Conservation (phyloP, 2,113 vertebrate genomes). For the Lagopus leucura region DNA sequence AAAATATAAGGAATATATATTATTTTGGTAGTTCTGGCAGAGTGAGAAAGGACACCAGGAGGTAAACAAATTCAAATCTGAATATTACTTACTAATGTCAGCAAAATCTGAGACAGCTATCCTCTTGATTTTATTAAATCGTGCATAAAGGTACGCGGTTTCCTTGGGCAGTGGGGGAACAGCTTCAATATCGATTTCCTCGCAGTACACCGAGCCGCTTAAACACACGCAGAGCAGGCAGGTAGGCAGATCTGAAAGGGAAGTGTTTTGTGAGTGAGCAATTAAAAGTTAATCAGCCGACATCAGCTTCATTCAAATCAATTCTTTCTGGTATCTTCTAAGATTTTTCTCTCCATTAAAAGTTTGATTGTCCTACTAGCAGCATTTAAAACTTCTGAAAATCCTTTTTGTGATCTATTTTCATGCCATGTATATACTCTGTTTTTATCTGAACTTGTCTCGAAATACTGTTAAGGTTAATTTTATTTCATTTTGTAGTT, state of each 20-base stretch:
- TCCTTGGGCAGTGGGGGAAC: conserved; percentile 94
- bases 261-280: background rate
- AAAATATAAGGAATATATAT: background rate
- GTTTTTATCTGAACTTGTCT: background rate
- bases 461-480: background rate
- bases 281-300: background rate
- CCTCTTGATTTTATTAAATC: conserved; percentile 96
- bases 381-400: no score
- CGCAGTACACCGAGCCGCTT: conserved; percentile 96
- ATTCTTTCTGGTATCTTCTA: background rate
- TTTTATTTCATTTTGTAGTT: background rate
- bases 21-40: background rate
- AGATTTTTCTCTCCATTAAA: background rate
- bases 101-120: conserved; percentile 89
- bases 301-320: background rate
- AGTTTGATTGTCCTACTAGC: fast-evolving
- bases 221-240: conserved; percentile 95
- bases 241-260: conserved; percentile 87
- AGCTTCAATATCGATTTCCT: conserved; percentile 88
- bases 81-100: conserved; percentile 85
- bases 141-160: conserved; percentile 93
- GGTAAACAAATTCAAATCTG: background rate
- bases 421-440: fast-evolving
- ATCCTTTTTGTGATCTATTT: background rate
- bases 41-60: background rate